A percentile compares a stretch with the other conserved stretches of the same genome.
phyloP scores from a whole-genome alignment of 2,113 vertebrate species.

The cat (Felis catus) region DNA sequence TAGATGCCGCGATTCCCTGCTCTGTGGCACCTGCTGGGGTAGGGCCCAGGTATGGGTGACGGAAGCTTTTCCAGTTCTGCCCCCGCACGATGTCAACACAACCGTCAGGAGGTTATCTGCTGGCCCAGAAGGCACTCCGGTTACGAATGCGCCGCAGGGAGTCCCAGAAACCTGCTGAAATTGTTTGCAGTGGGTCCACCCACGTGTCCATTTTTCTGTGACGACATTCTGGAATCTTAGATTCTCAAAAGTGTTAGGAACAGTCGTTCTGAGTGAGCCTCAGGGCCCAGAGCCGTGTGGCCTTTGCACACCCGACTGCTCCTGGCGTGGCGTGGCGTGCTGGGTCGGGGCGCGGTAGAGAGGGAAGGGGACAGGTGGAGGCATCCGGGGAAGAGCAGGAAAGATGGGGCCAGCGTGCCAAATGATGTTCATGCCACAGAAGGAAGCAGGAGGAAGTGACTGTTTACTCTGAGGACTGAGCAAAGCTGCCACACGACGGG shows the following conservation, averaged over 20 bases:
- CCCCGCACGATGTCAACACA: rapidly evolving
- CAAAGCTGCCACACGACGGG: not conserved
- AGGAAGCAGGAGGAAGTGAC: not conserved
- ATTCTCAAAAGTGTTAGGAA: not conserved
- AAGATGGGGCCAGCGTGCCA: not conserved
- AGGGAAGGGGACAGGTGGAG: not conserved
- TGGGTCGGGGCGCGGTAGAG: not conserved
- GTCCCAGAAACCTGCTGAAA: not conserved
- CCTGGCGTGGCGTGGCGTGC: rapidly evolving
- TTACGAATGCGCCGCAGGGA: not conserved
- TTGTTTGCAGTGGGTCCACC: rapidly evolving
- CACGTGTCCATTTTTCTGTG: rapidly evolving
- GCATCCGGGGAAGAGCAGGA: no score
- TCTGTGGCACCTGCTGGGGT: not conserved
- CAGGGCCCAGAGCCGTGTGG: not conserved
- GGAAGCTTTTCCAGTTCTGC: rapidly evolving
- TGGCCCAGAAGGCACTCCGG: not conserved
- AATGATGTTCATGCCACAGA: no score
- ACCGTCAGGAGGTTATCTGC: not conserved
- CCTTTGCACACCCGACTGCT: rapidly evolving
- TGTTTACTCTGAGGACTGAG: not conserved
- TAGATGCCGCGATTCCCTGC: not conserved
- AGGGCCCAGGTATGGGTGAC: not conserved
- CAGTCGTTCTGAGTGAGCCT: not conserved
- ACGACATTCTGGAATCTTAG: not conserved